Base-by-base conservation (phyloP, 2,113 vertebrate genomes). In the Dunckerocampus dactyliophorus region DNA sequence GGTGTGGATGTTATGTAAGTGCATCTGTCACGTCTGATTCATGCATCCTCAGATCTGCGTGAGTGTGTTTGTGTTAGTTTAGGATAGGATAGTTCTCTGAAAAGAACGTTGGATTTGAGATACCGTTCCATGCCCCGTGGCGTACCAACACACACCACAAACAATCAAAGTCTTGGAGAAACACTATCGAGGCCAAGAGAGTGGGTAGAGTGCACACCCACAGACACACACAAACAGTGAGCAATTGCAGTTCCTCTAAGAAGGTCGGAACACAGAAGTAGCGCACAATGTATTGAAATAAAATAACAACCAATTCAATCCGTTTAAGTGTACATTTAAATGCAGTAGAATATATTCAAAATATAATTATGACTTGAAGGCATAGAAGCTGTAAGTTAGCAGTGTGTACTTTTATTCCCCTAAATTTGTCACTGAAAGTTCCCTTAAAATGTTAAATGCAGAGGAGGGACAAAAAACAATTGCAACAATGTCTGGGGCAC, bases 1-100 rank as follows among this genome's bases (percentile, higher is more conserved):
- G 71, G 78, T 74, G 71, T 72, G 74, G 69, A 72, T 62, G 67
- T 86, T 84, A 78, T 70, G 67, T 75, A 84, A 84, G 79, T 60
- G 58, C 66, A 75, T 78, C 53, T 77, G 58, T 80, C 76, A 56
- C 57, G 7, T 71, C 80, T 85, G 81, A 84, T 82, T 85, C 83
- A 84, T 82, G 65, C 46, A 4, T 78, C 72, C 68, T 85, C 77
- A 74, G 76, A 85, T 81, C 63, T 76, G 39, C 52, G 63, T 63
- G 56, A 62, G 65, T 60, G 56, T 65, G 65, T 77, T 71, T 76
- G 72, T 66, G 72, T 69, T 66, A 62, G 62, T 63, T 80, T 43
- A n/a, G 71, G 49, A 72, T 66, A 61, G 72, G 72, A 56, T 50
- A 74, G 64, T 59, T 20, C 69, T 72, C 51, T 55, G 22, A 69